These are phyloP conservation scores for Noctuana brunneofusca DNA, from an alignment of 2,888 invertebrate genomes.

Conservation along the genomic window DNA sequence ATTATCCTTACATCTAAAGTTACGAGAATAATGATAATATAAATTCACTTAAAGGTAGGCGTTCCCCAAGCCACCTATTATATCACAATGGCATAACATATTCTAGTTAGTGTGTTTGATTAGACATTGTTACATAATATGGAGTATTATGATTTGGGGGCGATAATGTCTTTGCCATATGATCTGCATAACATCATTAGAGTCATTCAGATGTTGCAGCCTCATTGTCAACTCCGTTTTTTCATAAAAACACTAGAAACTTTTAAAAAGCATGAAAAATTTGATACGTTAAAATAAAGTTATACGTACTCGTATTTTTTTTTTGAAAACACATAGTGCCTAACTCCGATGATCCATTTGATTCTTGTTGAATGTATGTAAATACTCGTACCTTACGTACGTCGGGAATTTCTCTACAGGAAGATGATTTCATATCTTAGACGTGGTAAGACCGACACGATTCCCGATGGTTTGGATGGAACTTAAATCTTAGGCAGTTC, in stretches of 20 bases:
- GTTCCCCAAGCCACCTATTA: background rate
- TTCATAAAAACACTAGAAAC: background rate
- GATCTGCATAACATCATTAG: conserved; percentile 29
- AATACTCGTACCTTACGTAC: too few relatives aligned
- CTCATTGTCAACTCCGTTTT: background rate
- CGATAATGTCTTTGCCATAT: conserved; percentile 23
- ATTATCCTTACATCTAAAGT: background rate
- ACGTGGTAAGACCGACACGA: too few relatives aligned
- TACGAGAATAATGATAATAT: conserved; percentile 1
- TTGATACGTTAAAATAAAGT: too few relatives aligned
- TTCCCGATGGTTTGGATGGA: too few relatives aligned
- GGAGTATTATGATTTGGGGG: conserved; percentile 24
- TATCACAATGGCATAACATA: conserved; percentile 8
- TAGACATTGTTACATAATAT: conserved; percentile 20
- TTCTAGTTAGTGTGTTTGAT: conserved; percentile 22
- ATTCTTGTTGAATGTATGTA: too few relatives aligned
- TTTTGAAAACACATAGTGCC: too few relatives aligned
- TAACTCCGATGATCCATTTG: too few relatives aligned
- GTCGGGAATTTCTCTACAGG: too few relatives aligned
- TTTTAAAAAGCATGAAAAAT: background rate
- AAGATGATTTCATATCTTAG: too few relatives aligned
- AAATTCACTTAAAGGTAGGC: background rate
- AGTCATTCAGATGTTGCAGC: background rate
- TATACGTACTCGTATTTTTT: too few relatives aligned
- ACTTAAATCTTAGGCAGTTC: too few relatives aligned